These are phyloP conservation scores for Numida meleagris DNA, from an alignment of 2,113 vertebrate species.

Conservation along the genomic window DNA sequence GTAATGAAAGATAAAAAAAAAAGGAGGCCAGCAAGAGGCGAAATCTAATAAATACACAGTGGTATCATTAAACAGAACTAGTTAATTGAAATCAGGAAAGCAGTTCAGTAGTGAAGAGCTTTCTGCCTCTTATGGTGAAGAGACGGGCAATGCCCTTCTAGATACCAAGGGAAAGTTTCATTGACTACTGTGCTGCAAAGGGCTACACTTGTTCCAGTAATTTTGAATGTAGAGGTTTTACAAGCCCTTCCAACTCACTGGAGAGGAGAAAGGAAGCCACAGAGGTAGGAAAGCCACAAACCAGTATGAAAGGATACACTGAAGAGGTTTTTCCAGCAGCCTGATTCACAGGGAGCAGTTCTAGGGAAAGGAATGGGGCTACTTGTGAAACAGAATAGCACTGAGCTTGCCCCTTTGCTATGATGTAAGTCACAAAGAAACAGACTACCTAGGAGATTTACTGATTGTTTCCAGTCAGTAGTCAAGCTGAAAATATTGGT, in stretches of 20 bases:
- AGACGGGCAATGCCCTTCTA: neutral
- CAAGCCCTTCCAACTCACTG: neutral
- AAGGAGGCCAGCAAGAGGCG: neutral
- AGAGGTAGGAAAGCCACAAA: neutral
- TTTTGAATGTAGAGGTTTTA: neutral
- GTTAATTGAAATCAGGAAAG: neutral
- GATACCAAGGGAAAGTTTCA: neutral
- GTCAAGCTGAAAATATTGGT: neutral
- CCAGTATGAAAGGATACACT: neutral
- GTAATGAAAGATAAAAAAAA: neutral
- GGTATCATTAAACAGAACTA: neutral
- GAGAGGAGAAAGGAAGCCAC: neutral
- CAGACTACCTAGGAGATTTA: neutral
- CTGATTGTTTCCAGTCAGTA: neutral
- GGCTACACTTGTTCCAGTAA: neutral
- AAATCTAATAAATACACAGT: neutral
- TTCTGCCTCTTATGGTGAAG: neutral
- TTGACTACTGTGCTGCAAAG: neutral
- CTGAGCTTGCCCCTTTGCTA: neutral
- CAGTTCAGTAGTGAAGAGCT: neutral
- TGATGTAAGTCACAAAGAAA: neutral
- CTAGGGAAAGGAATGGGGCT: slow-evolving; percentile 16
- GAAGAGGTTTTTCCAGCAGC: slow-evolving; percentile 28
- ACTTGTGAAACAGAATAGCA: slow-evolving; percentile 31
- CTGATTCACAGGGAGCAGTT: slow-evolving; percentile 3